Base-by-base conservation (phyloP, 2,113 vertebrate genomes). In the Brachyhypopomus gauderio region DNA sequence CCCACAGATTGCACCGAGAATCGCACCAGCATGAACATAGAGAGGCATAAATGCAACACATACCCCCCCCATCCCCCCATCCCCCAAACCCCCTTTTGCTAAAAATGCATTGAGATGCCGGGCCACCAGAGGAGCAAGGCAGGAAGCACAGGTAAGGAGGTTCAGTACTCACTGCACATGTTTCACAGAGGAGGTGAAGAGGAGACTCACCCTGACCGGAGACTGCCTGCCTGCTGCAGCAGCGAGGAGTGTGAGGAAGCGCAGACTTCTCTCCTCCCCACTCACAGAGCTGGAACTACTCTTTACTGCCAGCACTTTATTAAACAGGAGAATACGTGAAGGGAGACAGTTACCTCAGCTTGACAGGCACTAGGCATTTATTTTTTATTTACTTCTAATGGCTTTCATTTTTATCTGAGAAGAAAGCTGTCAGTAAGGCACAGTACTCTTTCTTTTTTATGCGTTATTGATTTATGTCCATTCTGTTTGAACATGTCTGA, bases 181-280 rank as follows among this genome's bases (percentile, higher is more conserved):
- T 74, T 74, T 69, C 75, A 70, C 27, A 67, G 22, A 59, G 60
- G 76, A 81, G 79, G 72, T 67, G 56, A 84, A 84, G 64, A 84
- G 70, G 77, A 75, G 83, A 63, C 79, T 85, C 75, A 23, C 23
- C 66, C 63, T 60, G 84, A 89, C 84, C 86, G 88, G 80, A 86
- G 48, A 82, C 80, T 2, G 80, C 86, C 87, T 87, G 83, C 82
- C 30, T 78, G 78, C 85, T 66, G 75, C 81, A 80, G 78, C 22
- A 72, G 0, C 38, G 75, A 80, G 64, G 75, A 81, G 27, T 38
- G 30, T 23, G 69, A 63, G 72, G 77, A 20, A 56, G 23, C 48
- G 73, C 81, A 58, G 72, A 41, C 72, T 80, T 88, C 81, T 88
- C 78, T 87, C 87, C 89, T 92, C 88, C 88, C 88, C 82, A 86